Evolutionary conservation across 2,113 vertebrate genomes (phyloP).

Genomic region (Columba janthina): DNA sequence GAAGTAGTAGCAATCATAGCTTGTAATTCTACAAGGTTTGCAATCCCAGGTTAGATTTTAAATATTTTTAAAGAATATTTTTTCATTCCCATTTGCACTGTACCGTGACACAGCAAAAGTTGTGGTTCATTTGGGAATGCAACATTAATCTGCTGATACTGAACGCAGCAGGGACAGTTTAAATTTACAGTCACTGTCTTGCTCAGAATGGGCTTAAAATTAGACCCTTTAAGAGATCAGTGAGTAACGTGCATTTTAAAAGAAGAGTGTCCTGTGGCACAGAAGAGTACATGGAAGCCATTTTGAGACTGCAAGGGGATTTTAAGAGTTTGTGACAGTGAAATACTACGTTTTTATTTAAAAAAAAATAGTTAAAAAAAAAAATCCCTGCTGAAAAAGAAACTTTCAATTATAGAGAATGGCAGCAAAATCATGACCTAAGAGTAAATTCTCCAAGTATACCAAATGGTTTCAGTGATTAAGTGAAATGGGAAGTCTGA

Average conservation of each 20-base stretch:
- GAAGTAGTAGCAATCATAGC: neutral
- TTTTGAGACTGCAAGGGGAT: neutral
- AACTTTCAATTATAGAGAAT: neutral
- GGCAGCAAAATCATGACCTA: neutral
- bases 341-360: neutral
- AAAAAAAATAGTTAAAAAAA: too few relatives aligned
- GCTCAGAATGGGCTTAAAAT: neutral
- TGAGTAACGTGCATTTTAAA: neutral
- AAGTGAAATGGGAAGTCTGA: neutral
- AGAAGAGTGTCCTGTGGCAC: neutral
- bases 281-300: neutral
- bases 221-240: neutral
- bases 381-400: neutral
- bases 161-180: neutral
- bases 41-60: neutral
- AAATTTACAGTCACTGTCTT: neutral
- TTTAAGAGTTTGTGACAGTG: neutral
- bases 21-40: neutral
- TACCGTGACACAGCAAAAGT: neutral
- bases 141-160: fast-evolving
- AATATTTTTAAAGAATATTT: neutral
- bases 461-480: neutral
- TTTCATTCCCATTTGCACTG: neutral
- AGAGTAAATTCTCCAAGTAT: neutral
- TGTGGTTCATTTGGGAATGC: neutral